Base-by-base conservation (phyloP, 2,888 invertebrate species). In the Therioaphis trifolii region DNA sequence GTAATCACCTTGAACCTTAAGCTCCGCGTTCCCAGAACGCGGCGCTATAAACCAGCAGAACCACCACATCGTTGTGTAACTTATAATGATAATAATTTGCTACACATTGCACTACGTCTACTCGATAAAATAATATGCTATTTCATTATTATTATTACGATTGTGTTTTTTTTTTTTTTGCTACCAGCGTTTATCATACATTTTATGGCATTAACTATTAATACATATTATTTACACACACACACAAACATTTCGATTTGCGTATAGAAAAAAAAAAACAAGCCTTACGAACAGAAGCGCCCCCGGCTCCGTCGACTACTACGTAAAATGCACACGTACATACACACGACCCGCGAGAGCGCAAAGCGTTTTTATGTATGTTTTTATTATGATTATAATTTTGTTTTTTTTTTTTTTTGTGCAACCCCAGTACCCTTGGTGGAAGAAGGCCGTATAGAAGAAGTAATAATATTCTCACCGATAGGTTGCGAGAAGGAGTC, bases 401-500 rank as follows among this genome's bases (percentile, higher is more conserved):
- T 49, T 49, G 2, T 18, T 35, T 35, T 35, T 35, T 35, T 35
- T 35, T 35, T 35, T 35, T 35, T 35, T 58, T 77, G 76, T 77
- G 76, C 76, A 11, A 66, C 29, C 76, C 76, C 63, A 63, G 46
- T 46, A 63, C 29, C 76, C 63, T 49, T n/a, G 40, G 63, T 66
- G 76, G 76, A 63, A 12, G 63, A 66, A 63, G 35, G 35, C 35
- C 12, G 27, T 55, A n/a, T 35, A 68, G 21, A 66, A 77, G 49
- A 77, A 46, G 46, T 49, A 29, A 58, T 52, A 68, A 63, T 63
- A 49, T 76, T 82, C 82, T 82, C 82, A 82, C 82, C 82, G 82
- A 82, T 49, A 82, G 58, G 29, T 63, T 35, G 61, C 82, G 71
- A 49, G 63, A 49, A 63, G 71, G 27, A 63, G 72, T 49, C 63